Evolutionary conservation across 1,140 invertebrate species (phyloP).

Genomic region (Hypsibius dujardini): DNA sequence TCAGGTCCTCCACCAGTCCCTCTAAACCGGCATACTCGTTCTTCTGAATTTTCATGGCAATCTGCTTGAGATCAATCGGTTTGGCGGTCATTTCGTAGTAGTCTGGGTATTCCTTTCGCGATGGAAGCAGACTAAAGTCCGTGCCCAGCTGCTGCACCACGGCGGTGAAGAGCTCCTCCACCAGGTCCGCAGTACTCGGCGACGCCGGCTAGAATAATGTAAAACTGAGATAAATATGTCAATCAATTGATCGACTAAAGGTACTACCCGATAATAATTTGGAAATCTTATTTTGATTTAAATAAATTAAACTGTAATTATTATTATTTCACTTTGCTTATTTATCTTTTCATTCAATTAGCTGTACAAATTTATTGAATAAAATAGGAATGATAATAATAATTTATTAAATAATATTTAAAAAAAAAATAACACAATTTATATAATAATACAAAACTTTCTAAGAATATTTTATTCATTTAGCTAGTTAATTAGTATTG

Average conservation of each 20-base stretch:
- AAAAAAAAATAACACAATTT: no score
- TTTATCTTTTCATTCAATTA: neutral
- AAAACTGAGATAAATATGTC: neutral
- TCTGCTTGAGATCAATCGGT: constrained; percentile 82
- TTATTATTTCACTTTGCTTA: neutral
- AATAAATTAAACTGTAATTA: neutral
- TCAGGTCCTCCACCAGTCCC: constrained; percentile 74
- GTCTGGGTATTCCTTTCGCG: constrained; percentile 72
- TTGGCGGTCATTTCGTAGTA: constrained; percentile 89
- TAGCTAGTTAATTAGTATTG: no score
- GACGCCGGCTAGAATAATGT: neutral
- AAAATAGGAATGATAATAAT: constrained; percentile 3
- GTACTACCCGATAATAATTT: neutral
- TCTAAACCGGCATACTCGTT: constrained; percentile 40
- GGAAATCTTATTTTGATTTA: neutral
- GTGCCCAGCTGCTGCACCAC: constrained; percentile 59
- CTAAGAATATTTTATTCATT: no score
- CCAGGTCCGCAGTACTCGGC: neutral
- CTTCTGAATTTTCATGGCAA: constrained; percentile 69
- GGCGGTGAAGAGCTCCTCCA: constrained; percentile 59
- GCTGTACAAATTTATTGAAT: neutral
- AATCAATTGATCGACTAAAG: constrained; percentile 1
- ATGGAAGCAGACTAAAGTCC: constrained; percentile 72
- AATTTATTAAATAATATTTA: no score
- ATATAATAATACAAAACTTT: no score